Evolutionary conservation across 2,113 vertebrate species (phyloP), one percentile per base, ranked within the genome.

Genomic region (Scalopus aquaticus): DNA sequence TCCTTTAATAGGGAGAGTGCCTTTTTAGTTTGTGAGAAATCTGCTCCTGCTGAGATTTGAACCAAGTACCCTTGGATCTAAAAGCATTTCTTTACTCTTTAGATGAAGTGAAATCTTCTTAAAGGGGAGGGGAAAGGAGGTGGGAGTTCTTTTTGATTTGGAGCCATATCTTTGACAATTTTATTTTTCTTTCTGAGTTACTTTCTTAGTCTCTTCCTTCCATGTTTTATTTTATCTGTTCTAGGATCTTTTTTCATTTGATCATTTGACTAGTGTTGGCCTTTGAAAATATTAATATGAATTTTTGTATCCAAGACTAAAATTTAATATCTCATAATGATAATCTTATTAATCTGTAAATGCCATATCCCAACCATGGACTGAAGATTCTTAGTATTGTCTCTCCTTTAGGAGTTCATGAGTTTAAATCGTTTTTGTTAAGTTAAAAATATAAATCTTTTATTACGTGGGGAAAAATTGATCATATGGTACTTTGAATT

Each of bases 61-160:
- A 97, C 88, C 91, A 97, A 96, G 80, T 94, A 98, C 95, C 82
- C 76, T 93, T 92, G 97, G 97, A 98, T 96, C 93, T 97, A 93
- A 97, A 97, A 98, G 96, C 90, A 92, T 83, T 90, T 91, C 51
- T 94, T 82, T 85, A 16, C 64, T 95, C 82, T 91, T 93, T 24
- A 90, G 93, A 78, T 88, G 86, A 94, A 46, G 91, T 86, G 91
- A 96, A 97, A 96, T 95, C 82, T 97, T 94, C 95, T 95, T 82
- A 92, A 97, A 92, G 46, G 77, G 26, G 37, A 4, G 28, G 22
- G 9, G 16, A 28, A 22, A 9, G 39, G 22, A 30, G 32, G 49
- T 84, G 44, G 32, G 22, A 64, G 13, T 49, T 90, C 69, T 96
- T 72, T 96, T 93, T 95, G 80, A 90, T 93, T 89, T 94, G 77